Base-by-base conservation (phyloP, 2,888 invertebrate genomes). In the Melipona beecheii region DNA sequence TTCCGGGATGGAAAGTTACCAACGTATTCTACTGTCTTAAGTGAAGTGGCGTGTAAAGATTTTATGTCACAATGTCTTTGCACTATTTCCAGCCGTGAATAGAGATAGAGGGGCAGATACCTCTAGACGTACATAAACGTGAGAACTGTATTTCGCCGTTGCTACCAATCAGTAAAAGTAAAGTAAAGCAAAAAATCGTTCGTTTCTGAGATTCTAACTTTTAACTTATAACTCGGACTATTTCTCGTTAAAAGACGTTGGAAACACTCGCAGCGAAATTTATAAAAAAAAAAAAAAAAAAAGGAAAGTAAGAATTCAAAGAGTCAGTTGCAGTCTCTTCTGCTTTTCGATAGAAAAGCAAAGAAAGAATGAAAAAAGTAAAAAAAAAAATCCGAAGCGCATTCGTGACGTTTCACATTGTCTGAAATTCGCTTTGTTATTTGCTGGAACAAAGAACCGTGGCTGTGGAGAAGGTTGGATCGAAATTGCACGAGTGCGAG, bases 401-500 rank as follows among this genome's bases (percentile, higher is more conserved):
- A 86, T 64, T 79, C 77, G 72, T 65, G 36, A 69, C 71, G 62
- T 54, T 73, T 81, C 68, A 60, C 58, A 79, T 85, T 82, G 72
- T 79, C 31, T 43, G 54, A 64, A 79, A 72, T 72, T 87, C 72
- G 49, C 74, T 84, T 84, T 79, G 79, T 87, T 79, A 71, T 81
- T 69, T 58, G 75, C 31, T 9, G 24, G 52, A 60, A 56, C 65
- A 31, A 86, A 83, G 72, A 56, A 36, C 56, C 50, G 24, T 15
- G n/a, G 31, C 3, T 49, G 49, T 19, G 27, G 21, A 52, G 54
- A 49, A 24, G 52, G 31, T 31, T 50, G 60, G 43, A 71, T 84
- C 77, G 73, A 71, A 74, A 69, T 64, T 65, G 31, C 24, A 65
- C n/a, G 58, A 77, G 58, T 71, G 68, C 50, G 72, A 82, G 78